Evolutionary conservation across 2,113 vertebrate genomes (phyloP).

Genomic region (Phrynocephalus versicolor): DNA sequence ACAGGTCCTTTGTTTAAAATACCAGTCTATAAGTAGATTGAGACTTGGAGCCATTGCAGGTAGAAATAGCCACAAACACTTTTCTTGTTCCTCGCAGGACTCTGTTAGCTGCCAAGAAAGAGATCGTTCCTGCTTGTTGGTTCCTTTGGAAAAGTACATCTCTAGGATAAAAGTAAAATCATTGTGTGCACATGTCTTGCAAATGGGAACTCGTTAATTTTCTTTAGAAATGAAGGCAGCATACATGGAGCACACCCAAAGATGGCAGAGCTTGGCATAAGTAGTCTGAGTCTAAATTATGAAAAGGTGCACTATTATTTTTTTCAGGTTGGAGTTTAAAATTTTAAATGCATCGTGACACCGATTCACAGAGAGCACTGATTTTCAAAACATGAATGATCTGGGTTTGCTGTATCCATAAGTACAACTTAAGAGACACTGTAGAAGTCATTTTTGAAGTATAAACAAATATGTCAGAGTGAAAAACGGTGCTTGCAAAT

Average conservation of each 20-base stretch:
- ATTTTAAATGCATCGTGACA: background rate
- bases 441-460: background rate
- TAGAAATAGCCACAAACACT: too few species aligned
- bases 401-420: background rate
- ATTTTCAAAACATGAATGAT: background rate
- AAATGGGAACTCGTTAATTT: background rate
- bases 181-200: background rate
- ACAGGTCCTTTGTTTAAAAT: too few species aligned
- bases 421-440: background rate
- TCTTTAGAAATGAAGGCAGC: background rate
- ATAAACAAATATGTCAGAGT: background rate
- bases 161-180: background rate
- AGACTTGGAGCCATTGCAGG: too few species aligned
- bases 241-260: background rate
- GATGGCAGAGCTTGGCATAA: too few species aligned
- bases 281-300: background rate
- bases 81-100: too few species aligned
- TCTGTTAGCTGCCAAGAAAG: too few species aligned
- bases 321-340: too few species aligned
- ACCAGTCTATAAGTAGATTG: too few species aligned
- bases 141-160: too few species aligned
- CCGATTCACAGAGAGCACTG: background rate
- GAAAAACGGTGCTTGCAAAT: background rate
- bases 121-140: too few species aligned
- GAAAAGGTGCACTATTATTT: too few species aligned